These are phyloP conservation scores for Acrobasis suavella DNA, from an alignment of 2,888 invertebrate species.

Conservation along the genomic window DNA sequence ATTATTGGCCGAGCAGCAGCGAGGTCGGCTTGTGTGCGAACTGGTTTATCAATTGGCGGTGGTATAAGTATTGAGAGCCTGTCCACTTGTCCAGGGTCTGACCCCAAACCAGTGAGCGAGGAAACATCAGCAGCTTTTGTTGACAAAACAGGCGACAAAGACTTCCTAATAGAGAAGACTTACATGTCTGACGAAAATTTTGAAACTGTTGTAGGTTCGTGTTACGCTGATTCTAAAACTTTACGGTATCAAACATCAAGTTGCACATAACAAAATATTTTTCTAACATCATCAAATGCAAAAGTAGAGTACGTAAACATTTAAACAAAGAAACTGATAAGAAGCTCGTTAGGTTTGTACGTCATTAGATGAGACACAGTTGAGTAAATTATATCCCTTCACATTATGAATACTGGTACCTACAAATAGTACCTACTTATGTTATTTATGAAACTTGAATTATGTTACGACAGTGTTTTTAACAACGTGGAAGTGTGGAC, in stretches of 20 bases:
- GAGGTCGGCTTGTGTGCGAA: conserved; percentile 74
- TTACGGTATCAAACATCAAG: not conserved
- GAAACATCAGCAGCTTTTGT: not conserved
- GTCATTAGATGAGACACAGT: conserved; percentile 1
- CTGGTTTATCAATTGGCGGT: conserved; percentile 70
- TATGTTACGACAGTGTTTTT: conserved; percentile 23
- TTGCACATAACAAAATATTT: not conserved
- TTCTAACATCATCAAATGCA: conserved; percentile 4
- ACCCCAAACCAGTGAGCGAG: conserved; percentile 22
- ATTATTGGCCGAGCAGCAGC: conserved; percentile 68
- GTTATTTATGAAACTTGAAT: conserved; percentile 9
- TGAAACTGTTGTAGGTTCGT: not conserved
- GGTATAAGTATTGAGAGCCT: conserved; percentile 53
- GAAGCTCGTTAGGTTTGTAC: conserved; percentile 11
- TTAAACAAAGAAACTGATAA: conserved; percentile 21
- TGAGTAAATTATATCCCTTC: not conserved
- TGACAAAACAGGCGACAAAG: not conserved
- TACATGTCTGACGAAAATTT: not conserved
- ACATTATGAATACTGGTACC: not conserved
- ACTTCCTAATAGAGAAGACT: not conserved
- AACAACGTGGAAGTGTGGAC: conserved; percentile 38
- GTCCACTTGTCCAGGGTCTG: conserved; percentile 26
- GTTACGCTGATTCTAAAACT: not conserved
- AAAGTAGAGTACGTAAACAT: not conserved
- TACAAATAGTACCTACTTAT: not conserved